Conservation (phyloP, 2,113 vertebrate genomes). For the Actenoides lindsayi region DNA sequence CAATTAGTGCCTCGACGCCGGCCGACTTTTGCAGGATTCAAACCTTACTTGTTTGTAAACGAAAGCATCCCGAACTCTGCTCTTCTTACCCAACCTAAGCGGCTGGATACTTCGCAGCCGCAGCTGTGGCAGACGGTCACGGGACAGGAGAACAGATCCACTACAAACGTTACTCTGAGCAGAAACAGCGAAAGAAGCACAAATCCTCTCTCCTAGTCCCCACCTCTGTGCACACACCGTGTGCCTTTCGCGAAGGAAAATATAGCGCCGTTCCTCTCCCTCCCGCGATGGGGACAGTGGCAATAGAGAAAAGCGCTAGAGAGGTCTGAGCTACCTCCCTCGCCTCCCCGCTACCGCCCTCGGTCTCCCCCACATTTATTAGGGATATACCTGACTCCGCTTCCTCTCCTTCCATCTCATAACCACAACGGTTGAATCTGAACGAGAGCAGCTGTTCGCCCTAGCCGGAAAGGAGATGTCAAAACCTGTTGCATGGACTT, state of each 20-base stretch:
- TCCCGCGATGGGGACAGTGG: background rate
- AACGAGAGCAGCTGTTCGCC: background rate
- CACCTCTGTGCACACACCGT: background rate
- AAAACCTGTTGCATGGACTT: constrained; percentile 48
- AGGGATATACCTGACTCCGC: background rate
- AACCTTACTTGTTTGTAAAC: background rate
- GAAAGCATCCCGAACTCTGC: background rate
- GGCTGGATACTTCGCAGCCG: background rate
- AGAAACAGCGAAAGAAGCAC: background rate
- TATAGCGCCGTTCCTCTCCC: background rate
- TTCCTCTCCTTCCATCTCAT: constrained; percentile 15
- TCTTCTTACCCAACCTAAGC: background rate
- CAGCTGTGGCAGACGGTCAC: background rate
- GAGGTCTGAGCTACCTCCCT: background rate
- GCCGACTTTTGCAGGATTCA: background rate
- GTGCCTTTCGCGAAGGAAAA: background rate
- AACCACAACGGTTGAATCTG: background rate
- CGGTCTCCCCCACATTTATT: background rate
- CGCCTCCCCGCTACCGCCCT: background rate
- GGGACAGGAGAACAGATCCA: background rate
- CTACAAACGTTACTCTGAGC: background rate
- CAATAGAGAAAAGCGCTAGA: background rate
- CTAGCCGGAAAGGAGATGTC: background rate
- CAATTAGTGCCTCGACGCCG: background rate
- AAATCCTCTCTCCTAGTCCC: background rate